Base-by-base conservation (phyloP, 2,888 invertebrate genomes). In the Parnassius glacialis region DNA sequence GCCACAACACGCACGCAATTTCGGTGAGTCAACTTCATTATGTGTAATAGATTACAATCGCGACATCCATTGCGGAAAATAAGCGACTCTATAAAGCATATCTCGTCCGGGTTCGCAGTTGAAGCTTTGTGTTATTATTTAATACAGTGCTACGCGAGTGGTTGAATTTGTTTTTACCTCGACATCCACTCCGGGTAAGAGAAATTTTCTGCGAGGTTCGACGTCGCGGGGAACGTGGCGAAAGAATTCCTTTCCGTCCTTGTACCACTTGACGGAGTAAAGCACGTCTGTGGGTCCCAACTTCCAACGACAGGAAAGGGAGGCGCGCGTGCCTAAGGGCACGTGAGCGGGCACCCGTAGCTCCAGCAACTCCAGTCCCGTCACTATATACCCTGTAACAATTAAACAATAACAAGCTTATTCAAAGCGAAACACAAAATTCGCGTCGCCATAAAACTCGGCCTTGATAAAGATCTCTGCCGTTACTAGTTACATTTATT, bases 211-310 rank as follows among this genome's bases (percentile, higher is more conserved):
- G 50, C 95, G 94, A 1, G 96, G 96, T 64, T 97, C 97, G 78
- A 93, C 93, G 83, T 97, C 96, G 59, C 95, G 92, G 20, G 97
- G 97, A 70, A 97, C 95, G 85, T 95, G 97, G 67, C 97, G 93
- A 92, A 96, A 97, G 92, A 97, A 97, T 89, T 97, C 97, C 83
- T 95, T 94, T 69, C 96, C 97, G 81, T 97, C 96, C 82, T 97
- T 97, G 92, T 97, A 97, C 97, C 97, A 97, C 90, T 97, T 97
- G 75, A 97, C 97, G 44, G 97, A 96, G 86, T 97, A 97, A 55
- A 97, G 92, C 57, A 94, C 94, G 83, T 97, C 97, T 3, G 94
- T 94, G 72, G 96, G 96, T 2, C 85, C 85, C 80, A 97, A 92
- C 85, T 96, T 95, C 92, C 96, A 97, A 81, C 95, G 94, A 86